phyloP scores from a whole-genome alignment of 2,113 vertebrate species.

The Condylura cristata region DNA sequence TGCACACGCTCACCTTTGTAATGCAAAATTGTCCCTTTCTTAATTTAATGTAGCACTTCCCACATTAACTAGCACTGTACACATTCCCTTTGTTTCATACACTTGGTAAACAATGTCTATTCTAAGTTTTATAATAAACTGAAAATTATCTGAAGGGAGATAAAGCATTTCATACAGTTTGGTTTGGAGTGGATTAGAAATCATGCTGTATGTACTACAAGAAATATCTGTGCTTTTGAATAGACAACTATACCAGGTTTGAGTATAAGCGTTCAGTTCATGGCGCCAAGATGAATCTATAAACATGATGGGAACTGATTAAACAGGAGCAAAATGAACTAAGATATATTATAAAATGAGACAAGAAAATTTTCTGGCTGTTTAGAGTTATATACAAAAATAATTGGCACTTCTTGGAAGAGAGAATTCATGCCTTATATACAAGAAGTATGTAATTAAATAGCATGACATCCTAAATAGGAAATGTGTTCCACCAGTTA shows the following conservation, averaged over 20 bases:
- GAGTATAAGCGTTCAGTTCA: background rate
- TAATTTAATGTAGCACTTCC: too few relatives aligned
- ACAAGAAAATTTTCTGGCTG: background rate
- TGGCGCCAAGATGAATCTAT: background rate
- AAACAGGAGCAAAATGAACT: background rate
- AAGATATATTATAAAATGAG: background rate
- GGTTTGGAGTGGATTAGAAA: background rate
- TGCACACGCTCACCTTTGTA: background rate
- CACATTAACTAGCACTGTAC: background rate
- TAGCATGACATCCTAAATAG: background rate
- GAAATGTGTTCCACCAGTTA: background rate
- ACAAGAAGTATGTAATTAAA: slow-evolving; percentile 7
- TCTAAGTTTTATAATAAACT: background rate
- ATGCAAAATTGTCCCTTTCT: background rate
- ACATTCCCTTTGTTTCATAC: background rate
- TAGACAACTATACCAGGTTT: background rate
- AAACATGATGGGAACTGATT: background rate
- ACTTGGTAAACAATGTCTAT: background rate
- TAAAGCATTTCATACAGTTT: background rate
- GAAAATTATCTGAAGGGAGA: background rate
- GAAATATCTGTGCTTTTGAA: background rate
- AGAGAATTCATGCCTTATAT: background rate
- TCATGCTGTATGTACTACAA: background rate
- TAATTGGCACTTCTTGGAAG: background rate
- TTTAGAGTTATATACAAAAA: background rate